Evolutionary conservation across 2,113 vertebrate genomes (phyloP).

Genomic region (Rallus limicola): DNA sequence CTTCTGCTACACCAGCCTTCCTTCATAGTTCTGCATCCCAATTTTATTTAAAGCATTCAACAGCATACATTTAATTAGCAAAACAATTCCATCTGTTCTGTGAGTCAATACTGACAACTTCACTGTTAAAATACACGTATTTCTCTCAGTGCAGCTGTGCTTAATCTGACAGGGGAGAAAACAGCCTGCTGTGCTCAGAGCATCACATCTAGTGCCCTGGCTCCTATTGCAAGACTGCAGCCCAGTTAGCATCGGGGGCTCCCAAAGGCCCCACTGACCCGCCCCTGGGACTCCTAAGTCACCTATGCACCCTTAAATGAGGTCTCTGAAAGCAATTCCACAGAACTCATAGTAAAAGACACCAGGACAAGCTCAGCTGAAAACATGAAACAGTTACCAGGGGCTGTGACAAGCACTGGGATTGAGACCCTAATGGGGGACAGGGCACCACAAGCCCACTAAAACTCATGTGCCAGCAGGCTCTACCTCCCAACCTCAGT

Average conservation of each 20-base stretch:
- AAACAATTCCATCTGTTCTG: constrained; percentile 47
- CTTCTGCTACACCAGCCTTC: neutral
- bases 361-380: neutral
- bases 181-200: neutral
- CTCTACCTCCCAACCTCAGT: neutral
- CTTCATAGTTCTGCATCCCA: neutral
- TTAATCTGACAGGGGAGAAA: neutral
- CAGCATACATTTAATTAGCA: constrained; percentile 20
- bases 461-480: neutral
- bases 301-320: neutral
- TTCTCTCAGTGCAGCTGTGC: constrained; percentile 8
- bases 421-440: neutral
- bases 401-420: neutral
- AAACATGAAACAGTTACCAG: accelerated
- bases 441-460: neutral
- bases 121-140: neutral
- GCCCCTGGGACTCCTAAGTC: too few relatives aligned
- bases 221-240: neutral
- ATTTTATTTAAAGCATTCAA: constrained; percentile 13
- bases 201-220: neutral
- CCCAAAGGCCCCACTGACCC: neutral
- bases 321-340: neutral
- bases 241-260: neutral
- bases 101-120: constrained; percentile 19
- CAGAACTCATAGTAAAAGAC: neutral